Evolutionary conservation across 2,113 vertebrate species (phyloP).

Genomic region (Paralichthys olivaceus): DNA sequence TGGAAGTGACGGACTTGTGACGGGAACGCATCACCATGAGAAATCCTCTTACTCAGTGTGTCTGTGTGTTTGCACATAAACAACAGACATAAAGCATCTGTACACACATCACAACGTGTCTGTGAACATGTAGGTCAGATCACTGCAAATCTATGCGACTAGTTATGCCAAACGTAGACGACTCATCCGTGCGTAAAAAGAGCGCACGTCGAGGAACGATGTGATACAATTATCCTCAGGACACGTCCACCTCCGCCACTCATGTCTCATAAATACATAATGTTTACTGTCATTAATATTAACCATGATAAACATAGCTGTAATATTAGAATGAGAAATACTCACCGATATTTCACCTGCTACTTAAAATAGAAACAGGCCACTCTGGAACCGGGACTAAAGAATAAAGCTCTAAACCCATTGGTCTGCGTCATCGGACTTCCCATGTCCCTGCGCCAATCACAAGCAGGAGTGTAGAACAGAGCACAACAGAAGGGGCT

Average conservation of each 20-base stretch:
- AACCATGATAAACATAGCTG: background rate
- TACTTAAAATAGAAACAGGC: conserved; percentile 64
- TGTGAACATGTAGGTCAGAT: background rate
- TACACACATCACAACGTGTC: background rate
- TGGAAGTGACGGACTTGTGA: conserved; percentile 47
- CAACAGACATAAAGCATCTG: background rate
- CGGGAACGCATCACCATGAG: conserved; percentile 16
- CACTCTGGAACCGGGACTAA: conserved; percentile 47
- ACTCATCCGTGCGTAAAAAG: conserved; percentile 4
- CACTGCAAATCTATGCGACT: background rate
- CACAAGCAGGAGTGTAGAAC: conserved; percentile 13
- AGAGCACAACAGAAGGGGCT: background rate
- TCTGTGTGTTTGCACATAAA: background rate
- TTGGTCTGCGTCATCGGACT: conserved; percentile 66
- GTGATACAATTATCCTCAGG: too few species aligned
- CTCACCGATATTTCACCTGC: conserved; percentile 68
- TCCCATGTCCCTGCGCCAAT: conserved; percentile 62
- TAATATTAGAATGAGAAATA: conserved; percentile 9
- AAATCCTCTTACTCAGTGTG: conserved; percentile 27
- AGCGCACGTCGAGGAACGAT: conserved; percentile 16
- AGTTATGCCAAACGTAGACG: background rate
- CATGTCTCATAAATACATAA: background rate
- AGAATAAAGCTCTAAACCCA: conserved; percentile 67
- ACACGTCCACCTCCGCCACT: background rate
- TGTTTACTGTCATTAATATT: background rate